These are phyloP conservation scores for Pristis pectinata DNA, from an alignment of 2,797 vertebrate genomes.

Conservation along the genomic window DNA sequence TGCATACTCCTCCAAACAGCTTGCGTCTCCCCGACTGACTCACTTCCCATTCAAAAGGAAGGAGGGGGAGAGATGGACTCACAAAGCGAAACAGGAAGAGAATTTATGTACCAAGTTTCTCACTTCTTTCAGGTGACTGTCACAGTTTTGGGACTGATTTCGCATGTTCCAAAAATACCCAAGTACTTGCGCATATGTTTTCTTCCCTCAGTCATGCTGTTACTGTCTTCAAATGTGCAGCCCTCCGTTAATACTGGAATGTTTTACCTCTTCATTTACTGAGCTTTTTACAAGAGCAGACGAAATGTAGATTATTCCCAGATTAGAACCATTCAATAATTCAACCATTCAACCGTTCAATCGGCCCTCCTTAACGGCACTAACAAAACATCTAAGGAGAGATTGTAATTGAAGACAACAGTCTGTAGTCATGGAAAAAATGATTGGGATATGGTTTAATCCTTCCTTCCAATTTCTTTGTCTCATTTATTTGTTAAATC, in stretches of 20 bases:
- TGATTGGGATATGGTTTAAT: not conserved
- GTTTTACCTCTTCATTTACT: not conserved
- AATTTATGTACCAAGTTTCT: not conserved
- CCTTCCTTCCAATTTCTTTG: not conserved
- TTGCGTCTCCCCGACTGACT: not conserved
- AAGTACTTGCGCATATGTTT: not conserved
- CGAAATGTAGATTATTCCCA: not conserved
- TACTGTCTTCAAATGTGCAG: too few species aligned
- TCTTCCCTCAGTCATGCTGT: too few species aligned
- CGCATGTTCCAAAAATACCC: not conserved
- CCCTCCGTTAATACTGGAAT: not conserved
- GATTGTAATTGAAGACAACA: not conserved
- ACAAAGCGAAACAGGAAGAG: not conserved
- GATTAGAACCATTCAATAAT: too few species aligned
- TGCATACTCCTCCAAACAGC: not conserved
- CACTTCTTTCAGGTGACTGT: not conserved
- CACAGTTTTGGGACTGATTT: not conserved
- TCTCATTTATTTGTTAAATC: not conserved
- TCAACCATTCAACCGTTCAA: not conserved
- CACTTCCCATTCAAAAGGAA: not conserved
- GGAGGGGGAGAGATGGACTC: not conserved
- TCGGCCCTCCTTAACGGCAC: not conserved
- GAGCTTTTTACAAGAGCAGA: too few species aligned
- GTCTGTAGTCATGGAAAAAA: not conserved
- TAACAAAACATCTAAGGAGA: not conserved